Base-by-base conservation (phyloP, 2,888 invertebrate genomes). In the Dascillus cervinus region DNA sequence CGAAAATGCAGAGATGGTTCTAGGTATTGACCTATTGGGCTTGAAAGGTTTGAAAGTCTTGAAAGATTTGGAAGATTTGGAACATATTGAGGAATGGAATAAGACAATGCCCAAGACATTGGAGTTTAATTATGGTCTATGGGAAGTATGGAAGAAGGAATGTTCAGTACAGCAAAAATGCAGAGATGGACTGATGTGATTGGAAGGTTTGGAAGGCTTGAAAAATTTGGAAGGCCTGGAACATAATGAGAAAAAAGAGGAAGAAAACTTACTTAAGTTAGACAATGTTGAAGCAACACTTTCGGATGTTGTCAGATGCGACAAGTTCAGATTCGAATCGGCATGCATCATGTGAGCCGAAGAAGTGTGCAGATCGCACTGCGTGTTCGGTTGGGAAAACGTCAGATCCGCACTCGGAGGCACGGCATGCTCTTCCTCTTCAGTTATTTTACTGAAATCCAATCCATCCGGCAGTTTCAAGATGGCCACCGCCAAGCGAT, bases 401-500 rank as follows among this genome's bases (percentile, higher is more conserved):
- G 71, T 69, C 10, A 68, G 58, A 10, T 69, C 68, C 10, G 45
- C 49, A 36, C 52, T 59, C 14, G 51, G 40, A 9, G 36, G 41
- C 37, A 47, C 47, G 27, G 44, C 50, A 30, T 49, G 44, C 47
- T 64, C 69, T 21, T 68, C 72, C 15, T 62, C 62, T 22, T 64
- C 62, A 9, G 58, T 58, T 35, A 68, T 56, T 22, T 51, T 55
- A 30, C 59, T 59, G 61, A 79, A 87, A 67, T 95, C 91, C 31
- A 96, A 68, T 1, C 96, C 96, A 47, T 84, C 84, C 1, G 79
- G 70, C 13, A 94, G 72, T 12, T 95, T 79, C 4, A 97, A 66
- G 43, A 98, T 87, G 0, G 87, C 86, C 3, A 97, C 88, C 0
- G 94, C 86, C 52, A 92, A 72, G 26, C 91, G 84, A 54, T 86